phyloP scores from a whole-genome alignment of 2,797 vertebrate species.

The Somateria mollissima region DNA sequence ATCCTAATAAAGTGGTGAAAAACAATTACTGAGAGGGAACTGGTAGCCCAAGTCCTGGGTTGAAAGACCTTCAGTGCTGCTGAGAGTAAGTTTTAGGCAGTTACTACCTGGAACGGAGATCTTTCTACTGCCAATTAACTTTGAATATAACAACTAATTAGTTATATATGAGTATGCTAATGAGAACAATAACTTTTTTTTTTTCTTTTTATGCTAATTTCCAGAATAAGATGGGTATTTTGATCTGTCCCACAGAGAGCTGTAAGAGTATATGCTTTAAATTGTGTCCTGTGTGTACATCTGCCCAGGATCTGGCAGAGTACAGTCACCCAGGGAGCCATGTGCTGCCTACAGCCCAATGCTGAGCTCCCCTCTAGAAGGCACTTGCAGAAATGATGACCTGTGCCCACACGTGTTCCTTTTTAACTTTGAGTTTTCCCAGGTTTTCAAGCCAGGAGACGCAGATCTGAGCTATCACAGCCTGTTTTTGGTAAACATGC shows the following conservation, averaged over 20 bases:
- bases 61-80: not conserved
- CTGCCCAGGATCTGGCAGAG: not conserved
- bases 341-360: not conserved
- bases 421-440: not conserved
- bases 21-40: not conserved
- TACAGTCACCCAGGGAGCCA: not conserved
- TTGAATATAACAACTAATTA: not conserved
- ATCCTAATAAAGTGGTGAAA: not conserved
- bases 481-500: conserved; percentile 18
- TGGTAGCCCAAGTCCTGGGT: not conserved
- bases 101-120: not conserved
- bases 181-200: not conserved
- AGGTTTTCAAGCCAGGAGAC: not conserved
- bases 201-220: conserved; percentile 9
- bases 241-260: not conserved
- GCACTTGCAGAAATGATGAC: not conserved
- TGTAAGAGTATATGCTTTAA: conserved; percentile 13
- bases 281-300: not conserved
- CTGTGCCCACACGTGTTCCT: not conserved
- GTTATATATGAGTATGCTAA: not conserved
- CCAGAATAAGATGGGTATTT: not conserved
- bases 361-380: not conserved
- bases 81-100: not conserved
- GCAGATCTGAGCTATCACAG: not conserved
- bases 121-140: conserved; percentile 7